Evolutionary conservation across 1,140 invertebrate genomes (phyloP).

Genomic region (Elysia chlorotica): DNA sequence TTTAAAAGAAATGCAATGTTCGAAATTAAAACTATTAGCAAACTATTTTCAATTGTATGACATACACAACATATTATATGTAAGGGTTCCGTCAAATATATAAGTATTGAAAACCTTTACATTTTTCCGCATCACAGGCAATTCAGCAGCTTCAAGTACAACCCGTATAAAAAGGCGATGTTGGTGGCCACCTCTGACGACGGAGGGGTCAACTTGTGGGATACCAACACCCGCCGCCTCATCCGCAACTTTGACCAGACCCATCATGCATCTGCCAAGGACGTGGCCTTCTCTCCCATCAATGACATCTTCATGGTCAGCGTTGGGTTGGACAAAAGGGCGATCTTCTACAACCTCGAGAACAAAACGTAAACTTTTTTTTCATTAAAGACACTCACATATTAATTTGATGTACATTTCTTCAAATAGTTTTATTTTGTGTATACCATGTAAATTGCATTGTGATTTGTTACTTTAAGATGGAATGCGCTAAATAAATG

Average conservation of each 20-base stretch:
- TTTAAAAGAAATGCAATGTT: not conserved
- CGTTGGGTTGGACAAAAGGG: conserved; percentile 61
- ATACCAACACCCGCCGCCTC: conserved; percentile 51
- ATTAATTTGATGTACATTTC: not conserved
- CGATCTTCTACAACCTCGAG: conserved; percentile 59
- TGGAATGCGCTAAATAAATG: not conserved
- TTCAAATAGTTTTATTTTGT: not conserved
- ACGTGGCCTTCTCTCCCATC: conserved; percentile 61
- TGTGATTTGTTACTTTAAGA: not conserved
- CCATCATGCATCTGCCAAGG: conserved; percentile 57
- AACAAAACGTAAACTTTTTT: conserved; percentile 53
- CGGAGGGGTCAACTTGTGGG: conserved; percentile 60
- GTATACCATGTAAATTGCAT: not conserved
- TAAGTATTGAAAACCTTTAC: not conserved
- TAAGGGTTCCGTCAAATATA: not conserved
- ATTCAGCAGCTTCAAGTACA: conserved; percentile 58
- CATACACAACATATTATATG: not conserved
- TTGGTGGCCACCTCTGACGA: conserved; percentile 59
- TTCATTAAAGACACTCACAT: not conserved
- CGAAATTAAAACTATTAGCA: not conserved
- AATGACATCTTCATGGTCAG: conserved; percentile 60
- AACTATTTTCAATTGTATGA: not conserved
- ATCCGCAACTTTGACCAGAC: conserved; percentile 48
- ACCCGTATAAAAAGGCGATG: conserved; percentile 50
- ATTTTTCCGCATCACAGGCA: conserved; percentile 33